Conservation (phyloP, 2,797 vertebrate species). For the Erpetoichthys calabaricus region DNA sequence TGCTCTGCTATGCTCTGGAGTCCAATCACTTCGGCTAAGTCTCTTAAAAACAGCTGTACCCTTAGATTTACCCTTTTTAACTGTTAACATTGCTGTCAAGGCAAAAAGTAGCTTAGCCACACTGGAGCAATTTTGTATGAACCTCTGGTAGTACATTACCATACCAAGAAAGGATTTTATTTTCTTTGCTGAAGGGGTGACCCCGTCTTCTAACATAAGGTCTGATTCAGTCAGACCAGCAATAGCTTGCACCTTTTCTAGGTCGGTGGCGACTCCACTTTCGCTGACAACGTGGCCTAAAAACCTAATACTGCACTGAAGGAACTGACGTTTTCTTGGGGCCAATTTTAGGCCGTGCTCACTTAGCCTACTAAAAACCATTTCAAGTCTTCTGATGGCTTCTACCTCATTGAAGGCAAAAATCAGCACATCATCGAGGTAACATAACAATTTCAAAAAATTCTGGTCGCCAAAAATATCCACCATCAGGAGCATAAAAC, state of each 20-base stretch:
- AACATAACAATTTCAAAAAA: not conserved
- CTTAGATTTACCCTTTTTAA: not conserved
- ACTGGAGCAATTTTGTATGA: constrained; percentile 7
- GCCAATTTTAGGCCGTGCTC: constrained; percentile 1
- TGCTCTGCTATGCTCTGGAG: constrained; percentile 3
- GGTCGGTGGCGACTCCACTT: constrained; percentile 7
- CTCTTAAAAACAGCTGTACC: not conserved
- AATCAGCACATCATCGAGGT: not conserved
- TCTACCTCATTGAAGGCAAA: not conserved
- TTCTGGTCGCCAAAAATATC: not conserved
- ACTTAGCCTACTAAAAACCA: constrained; percentile 10
- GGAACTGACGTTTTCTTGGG: constrained; percentile 6
- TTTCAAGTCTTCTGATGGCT: not conserved
- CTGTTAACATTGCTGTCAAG: not conserved
- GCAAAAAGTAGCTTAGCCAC: constrained; percentile 17
- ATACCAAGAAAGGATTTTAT: constrained; percentile 13
- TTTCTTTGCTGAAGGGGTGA: not conserved
- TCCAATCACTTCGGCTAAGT: constrained; percentile 11
- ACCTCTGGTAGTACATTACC: constrained; percentile 15
- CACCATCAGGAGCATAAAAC: not conserved
- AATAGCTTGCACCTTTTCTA: constrained; percentile 9
- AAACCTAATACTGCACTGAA: constrained; percentile 10
- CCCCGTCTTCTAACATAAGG: constrained; percentile 3
- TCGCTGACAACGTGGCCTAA: constrained; percentile 9
- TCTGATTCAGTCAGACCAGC: not conserved